Evolutionary conservation across 2,113 vertebrate genomes (phyloP).

Genomic region (Epinephelus moara): DNA sequence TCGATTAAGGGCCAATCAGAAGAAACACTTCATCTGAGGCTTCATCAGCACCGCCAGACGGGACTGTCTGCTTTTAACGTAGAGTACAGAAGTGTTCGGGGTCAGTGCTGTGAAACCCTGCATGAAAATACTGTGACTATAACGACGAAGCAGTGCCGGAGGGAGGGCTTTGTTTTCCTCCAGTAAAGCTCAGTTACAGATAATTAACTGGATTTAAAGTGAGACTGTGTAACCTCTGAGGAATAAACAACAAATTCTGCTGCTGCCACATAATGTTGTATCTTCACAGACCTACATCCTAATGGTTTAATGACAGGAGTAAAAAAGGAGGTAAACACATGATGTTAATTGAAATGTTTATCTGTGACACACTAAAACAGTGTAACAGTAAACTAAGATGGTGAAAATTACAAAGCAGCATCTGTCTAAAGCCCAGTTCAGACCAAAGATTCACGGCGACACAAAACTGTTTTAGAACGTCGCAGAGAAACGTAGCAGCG

Average conservation of each 20-base stretch:
- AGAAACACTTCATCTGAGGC: constrained; percentile 30
- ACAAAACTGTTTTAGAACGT: too few species aligned
- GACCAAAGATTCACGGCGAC: too few species aligned
- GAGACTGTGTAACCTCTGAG: neutral
- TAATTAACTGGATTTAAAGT: neutral
- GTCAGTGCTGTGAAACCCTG: constrained; percentile 11
- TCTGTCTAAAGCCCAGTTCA: too few species aligned
- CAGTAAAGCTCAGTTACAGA: neutral
- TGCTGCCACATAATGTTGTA: too few species aligned
- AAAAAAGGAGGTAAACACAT: neutral
- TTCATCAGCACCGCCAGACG: constrained; percentile 8
- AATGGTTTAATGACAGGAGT: neutral
- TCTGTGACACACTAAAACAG: too few species aligned
- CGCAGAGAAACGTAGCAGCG: too few species aligned
- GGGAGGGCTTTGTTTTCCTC: neutral
- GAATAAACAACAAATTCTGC: neutral
- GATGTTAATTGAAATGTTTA: neutral
- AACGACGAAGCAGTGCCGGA: neutral
- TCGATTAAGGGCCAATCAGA: constrained; percentile 32
- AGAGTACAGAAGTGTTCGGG: neutral
- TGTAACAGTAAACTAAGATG: too few species aligned
- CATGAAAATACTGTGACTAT: neutral
- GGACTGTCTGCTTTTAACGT: neutral
- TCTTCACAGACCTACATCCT: too few species aligned
- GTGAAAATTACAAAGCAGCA: too few species aligned